Evolutionary conservation across 2,888 invertebrate genomes (phyloP).

Genomic region (Hofmannophila pseudospretella): DNA sequence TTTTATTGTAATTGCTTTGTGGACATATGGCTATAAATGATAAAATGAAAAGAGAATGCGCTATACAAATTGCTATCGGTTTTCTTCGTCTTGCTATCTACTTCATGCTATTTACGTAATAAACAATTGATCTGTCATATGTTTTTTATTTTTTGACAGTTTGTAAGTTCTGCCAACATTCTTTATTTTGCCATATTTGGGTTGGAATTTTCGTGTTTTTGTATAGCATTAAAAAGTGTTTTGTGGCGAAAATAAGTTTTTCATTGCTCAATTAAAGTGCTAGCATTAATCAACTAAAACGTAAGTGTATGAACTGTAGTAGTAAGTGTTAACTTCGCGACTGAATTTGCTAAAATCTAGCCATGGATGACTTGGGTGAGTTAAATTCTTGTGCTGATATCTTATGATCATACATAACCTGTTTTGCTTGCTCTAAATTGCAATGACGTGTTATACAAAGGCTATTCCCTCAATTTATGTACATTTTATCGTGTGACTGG

Average conservation of each 20-base stretch:
- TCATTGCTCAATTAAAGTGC: constrained; percentile 20
- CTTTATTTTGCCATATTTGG: constrained; percentile 46
- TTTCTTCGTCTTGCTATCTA: no score
- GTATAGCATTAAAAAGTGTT: constrained; percentile 37
- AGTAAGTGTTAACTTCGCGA: constrained; percentile 13
- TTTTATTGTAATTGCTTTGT: no score
- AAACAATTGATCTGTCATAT: no score
- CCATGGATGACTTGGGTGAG: constrained; percentile 75
- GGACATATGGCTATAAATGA: no score
- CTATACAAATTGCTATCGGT: no score
- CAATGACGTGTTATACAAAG: constrained; percentile 48
- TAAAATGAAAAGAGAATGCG: no score
- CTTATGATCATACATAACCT: no score
- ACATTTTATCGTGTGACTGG: not conserved
- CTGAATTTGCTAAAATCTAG: constrained; percentile 18
- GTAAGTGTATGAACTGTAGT: constrained; percentile 20
- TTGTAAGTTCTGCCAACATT: constrained; percentile 34
- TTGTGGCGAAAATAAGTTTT: constrained; percentile 18
- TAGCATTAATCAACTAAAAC: constrained; percentile 17
- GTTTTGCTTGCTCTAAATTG: constrained; percentile 46
- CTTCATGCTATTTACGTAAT: no score
- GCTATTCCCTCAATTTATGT: constrained; percentile 1
- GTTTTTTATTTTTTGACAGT: constrained; percentile 19
- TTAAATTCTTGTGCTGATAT: constrained; percentile 42
- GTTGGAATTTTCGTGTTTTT: constrained; percentile 36